Evolutionary conservation across 2,888 invertebrate genomes (phyloP), one percentile per base, ranked within the genome.

Genomic region (Acleris literana): DNA sequence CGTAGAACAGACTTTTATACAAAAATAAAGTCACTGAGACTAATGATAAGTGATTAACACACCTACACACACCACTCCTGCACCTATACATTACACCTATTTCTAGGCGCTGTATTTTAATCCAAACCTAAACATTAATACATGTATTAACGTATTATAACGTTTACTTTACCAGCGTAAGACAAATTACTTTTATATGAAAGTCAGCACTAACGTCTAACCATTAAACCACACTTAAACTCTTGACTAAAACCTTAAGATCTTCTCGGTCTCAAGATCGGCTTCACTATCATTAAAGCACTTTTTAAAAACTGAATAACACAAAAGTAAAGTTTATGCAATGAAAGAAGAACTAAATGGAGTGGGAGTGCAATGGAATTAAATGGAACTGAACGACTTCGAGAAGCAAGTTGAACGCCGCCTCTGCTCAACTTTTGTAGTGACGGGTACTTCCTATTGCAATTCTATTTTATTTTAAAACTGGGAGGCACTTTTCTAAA

Each of bases 301-400:
- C 64, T 64, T 60, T 44, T 56, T 46, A 61, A 61, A 60, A 49
- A 61, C 44, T 55, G 55, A 60, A 61, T 63, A 66, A 53, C 62
- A 62, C 51, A 56, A 58, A 66, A 61, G 62, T 49, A 57, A 57
- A 66, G 56, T 66, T 66, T 66, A 66, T 62, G 57, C 62, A 57
- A 56, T 61, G 51, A 61, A 65, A 56, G 60, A 65, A 56, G 55
- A 65, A 29, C 55, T 65, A 61, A 65, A 65, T 57, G 66, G 61
- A 66, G 56, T 57, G 61, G 52, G 57, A 62, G 61, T 62, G 61
- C 61, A 66, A 66, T 66, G 57, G 48, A 62, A 62, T 66, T 66
- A 66, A 66, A 66, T 66, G 66, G 66, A 57, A 61, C 52, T 66
- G 57, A 66, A 66, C 62, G 66, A 66, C 57, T 66, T 62, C 57